Evolutionary conservation across 2,797 vertebrate genomes (phyloP).

Genomic region (Phoebastria nigripes): DNA sequence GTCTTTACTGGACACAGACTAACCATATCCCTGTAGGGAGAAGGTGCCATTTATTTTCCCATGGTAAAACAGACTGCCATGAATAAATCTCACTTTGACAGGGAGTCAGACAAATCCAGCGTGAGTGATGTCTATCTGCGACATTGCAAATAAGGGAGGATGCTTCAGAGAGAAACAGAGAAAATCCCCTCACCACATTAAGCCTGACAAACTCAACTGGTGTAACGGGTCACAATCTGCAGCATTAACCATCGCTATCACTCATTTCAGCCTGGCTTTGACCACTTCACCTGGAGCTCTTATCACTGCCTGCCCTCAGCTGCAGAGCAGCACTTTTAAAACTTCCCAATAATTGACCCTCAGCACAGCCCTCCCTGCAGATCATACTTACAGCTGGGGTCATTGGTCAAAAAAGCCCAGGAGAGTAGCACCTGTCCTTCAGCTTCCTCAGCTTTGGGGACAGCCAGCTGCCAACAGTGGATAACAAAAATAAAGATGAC

Average conservation of each 20-base stretch:
- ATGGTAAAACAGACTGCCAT: neutral
- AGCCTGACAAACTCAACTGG: neutral
- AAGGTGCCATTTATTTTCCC: neutral
- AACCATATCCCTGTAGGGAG: neutral
- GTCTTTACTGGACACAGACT: neutral
- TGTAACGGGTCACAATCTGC: neutral
- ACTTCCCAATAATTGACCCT: neutral
- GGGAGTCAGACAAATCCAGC: neutral
- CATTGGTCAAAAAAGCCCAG: neutral
- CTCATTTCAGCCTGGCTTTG: neutral
- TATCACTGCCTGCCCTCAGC: neutral
- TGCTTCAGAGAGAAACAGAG: neutral
- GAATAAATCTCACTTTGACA: neutral
- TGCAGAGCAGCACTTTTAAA: neutral
- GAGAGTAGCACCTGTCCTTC: neutral
- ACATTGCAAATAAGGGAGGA: neutral
- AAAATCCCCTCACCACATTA: neutral
- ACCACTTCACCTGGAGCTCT: neutral
- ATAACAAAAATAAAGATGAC: neutral
- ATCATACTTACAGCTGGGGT: neutral
- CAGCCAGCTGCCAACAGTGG: fast-evolving
- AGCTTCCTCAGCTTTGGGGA: neutral
- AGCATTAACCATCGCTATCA: neutral
- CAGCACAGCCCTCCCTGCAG: neutral
- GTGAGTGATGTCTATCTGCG: neutral